Conservation (phyloP, 2,797 vertebrate genomes). For the Mormyrus proboscirostris region DNA sequence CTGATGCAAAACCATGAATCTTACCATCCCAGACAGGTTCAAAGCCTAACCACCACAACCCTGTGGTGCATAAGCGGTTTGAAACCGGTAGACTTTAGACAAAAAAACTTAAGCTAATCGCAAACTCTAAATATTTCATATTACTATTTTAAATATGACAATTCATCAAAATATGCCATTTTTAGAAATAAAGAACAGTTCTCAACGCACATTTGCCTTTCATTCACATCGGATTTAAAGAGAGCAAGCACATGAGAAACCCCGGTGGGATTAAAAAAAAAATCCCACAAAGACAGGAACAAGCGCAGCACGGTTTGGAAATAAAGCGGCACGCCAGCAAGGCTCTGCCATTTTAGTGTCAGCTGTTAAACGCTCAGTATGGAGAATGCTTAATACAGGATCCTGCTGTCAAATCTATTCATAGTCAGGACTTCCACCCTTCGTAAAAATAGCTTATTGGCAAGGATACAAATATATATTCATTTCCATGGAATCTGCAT, state of each 20-base stretch:
- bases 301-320: not conserved
- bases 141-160: not conserved
- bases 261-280: not conserved
- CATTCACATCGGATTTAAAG: not conserved
- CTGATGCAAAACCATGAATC: not conserved
- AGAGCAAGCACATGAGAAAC: not conserved
- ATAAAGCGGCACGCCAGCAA: not conserved
- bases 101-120: not conserved
- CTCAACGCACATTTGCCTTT: not conserved
- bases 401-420: conserved; percentile 3
- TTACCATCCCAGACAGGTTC: not conserved
- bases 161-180: not conserved
- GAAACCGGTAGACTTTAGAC: not conserved
- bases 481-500: not conserved
- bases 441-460: not conserved
- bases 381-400: conserved; percentile 2
- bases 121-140: not conserved
- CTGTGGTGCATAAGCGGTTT: not conserved
- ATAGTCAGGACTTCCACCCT: not conserved
- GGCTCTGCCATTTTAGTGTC: not conserved
- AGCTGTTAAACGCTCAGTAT: not conserved
- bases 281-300: not conserved
- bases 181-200: not conserved
- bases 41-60: not conserved
- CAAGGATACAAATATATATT: not conserved